These are phyloP conservation scores for Heteromormyrus szaboi DNA, from an alignment of 2,797 vertebrate genomes.

Conservation along the genomic window DNA sequence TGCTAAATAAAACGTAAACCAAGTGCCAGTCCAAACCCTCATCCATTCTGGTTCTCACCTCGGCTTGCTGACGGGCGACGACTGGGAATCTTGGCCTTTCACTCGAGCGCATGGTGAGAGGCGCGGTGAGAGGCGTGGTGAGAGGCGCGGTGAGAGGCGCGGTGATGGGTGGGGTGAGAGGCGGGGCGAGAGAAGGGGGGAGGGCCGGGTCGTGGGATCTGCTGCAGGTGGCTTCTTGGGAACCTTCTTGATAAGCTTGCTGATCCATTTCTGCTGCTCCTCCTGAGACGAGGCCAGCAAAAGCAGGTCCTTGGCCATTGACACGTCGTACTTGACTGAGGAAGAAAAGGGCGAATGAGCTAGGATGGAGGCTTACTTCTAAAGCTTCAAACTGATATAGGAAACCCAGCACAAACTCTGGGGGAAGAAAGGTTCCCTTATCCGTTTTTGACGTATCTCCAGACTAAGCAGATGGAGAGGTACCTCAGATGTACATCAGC, in stretches of 20 bases:
- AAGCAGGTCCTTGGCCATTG: constrained; percentile 89
- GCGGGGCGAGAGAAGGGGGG: constrained; percentile 32
- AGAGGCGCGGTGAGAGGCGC: constrained; percentile 43
- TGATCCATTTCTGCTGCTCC: constrained; percentile 93
- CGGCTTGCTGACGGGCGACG: constrained; percentile 68
- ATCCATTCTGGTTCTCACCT: constrained; percentile 60
- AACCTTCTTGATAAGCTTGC: constrained; percentile 85
- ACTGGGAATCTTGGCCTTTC: constrained; percentile 52
- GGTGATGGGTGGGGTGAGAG: constrained; percentile 49
- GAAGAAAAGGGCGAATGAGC: not conserved
- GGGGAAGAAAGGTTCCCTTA: not conserved
- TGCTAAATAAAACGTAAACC: not conserved
- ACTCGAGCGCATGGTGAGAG: constrained; percentile 66
- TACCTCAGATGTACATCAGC: not conserved
- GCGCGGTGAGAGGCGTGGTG: constrained; percentile 48
- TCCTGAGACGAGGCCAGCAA: constrained; percentile 79
- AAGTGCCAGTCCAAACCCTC: not conserved
- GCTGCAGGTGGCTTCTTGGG: constrained; percentile 77
- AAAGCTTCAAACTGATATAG: not conserved
- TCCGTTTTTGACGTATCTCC: not conserved
- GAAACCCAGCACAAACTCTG: not conserved
- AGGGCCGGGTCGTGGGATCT: constrained; percentile 44
- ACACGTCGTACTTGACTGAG: constrained; percentile 89
- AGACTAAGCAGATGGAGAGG: not conserved
- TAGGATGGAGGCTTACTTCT: not conserved